Percentiles rank a stretch among this genome's conserved stretches.
These are phyloP conservation scores for Dermatophagoides farinae DNA, from an alignment of 1,140 invertebrate genomes.

Conservation along the genomic window DNA sequence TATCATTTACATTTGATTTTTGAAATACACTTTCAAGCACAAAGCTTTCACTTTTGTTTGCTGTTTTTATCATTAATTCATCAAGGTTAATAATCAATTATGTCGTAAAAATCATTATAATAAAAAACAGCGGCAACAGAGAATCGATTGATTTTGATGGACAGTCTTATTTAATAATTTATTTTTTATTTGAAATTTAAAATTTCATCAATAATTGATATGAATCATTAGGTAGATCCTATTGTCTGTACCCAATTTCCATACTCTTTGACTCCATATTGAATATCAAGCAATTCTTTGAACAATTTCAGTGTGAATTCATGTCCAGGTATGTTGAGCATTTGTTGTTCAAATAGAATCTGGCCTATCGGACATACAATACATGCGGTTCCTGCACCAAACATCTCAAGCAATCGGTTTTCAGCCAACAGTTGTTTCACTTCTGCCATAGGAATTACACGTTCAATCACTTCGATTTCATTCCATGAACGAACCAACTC, in stretches of 20 bases:
- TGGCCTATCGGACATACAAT: slow-evolving; percentile 66
- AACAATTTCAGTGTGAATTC: slow-evolving; percentile 8
- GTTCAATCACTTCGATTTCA: slow-evolving; percentile 64
- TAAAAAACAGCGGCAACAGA: too few relatives aligned
- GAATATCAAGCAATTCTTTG: slow-evolving; percentile 16
- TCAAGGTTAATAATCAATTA: too few relatives aligned
- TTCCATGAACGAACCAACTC: slow-evolving; percentile 30
- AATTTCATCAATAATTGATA: too few relatives aligned
- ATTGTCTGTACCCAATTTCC: not conserved
- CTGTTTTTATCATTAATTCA: too few relatives aligned
- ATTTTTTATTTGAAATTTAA: too few relatives aligned
- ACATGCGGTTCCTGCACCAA: slow-evolving; percentile 83
- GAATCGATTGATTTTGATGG: too few relatives aligned
- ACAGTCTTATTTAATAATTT: too few relatives aligned
- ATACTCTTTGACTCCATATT: slow-evolving; percentile 16
- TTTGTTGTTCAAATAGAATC: slow-evolving; percentile 46
- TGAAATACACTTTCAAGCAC: too few relatives aligned
- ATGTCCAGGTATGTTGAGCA: slow-evolving; percentile 19
- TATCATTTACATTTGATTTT: too few relatives aligned
- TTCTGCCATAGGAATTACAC: slow-evolving; percentile 63
- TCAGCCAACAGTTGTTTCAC: slow-evolving; percentile 47
- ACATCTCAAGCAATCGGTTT: slow-evolving; percentile 68
- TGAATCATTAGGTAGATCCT: too few relatives aligned
- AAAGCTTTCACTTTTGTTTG: too few relatives aligned
- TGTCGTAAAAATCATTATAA: too few relatives aligned